Base-by-base conservation (phyloP, 2,888 invertebrate species). In the Neoascia interrupta region DNA sequence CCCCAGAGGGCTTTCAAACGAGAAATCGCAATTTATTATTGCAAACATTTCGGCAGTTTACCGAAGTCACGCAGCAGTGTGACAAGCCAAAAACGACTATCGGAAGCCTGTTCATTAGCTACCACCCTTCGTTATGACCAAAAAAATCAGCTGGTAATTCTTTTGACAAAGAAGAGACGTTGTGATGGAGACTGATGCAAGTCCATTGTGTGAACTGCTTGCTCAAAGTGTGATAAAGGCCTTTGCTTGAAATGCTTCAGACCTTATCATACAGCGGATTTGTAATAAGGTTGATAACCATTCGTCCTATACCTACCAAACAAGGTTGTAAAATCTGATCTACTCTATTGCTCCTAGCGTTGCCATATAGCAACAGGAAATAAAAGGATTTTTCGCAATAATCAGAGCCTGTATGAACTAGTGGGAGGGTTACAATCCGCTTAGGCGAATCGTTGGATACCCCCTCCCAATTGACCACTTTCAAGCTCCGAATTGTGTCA, bases 11-110 rank as follows among this genome's bases (percentile, higher is more conserved):
- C n/a, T 16, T 47, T 47, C 28, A 47, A 47, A 47, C 28, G 47
- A 16, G 47, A 28, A 15, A 28, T 47, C 28, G 28, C 28, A 47
- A 47, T 47, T 28, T 47, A 47, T 47, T 47, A 26, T 8, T 47
- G 28, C 6, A 43, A 21, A 21, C 26, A n/a, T n/a, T n/a, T n/a
- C n/a, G n/a, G n/a, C n/a, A n/a, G n/a, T n/a, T n/a, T n/a, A n/a
- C n/a, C n/a, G n/a, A n/a, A n/a, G n/a, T n/a, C n/a, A n/a, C n/a
- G n/a, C n/a, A n/a, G n/a, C n/a, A n/a, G n/a, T n/a, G n/a, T n/a
- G n/a, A n/a, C n/a, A n/a, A n/a, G n/a, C n/a, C n/a, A n/a, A n/a
- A n/a, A n/a, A n/a, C n/a, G n/a, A n/a, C n/a, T n/a, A n/a, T n/a
- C n/a, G n/a, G n/a, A n/a, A n/a, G n/a, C n/a, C n/a, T n/a, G n/a